Conservation (phyloP, 2,888 invertebrate species). For the Lepidonotus clava region DNA sequence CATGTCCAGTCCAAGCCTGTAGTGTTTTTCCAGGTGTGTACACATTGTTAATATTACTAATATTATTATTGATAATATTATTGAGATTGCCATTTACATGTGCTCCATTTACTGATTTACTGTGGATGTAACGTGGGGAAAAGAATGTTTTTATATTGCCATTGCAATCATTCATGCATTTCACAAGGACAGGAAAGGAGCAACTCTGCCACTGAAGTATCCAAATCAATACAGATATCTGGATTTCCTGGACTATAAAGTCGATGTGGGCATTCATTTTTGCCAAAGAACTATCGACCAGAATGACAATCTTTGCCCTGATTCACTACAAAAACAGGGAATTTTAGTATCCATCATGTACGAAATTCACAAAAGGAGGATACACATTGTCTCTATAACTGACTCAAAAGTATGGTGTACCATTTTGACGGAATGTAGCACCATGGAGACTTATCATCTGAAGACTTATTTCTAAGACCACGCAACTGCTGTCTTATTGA, state of each 20-base stretch:
- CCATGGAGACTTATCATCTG: too few species aligned
- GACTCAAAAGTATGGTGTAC: too few species aligned
- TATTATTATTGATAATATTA: constrained; percentile 36
- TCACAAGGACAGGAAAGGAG: background rate
- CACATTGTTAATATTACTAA: constrained; percentile 40
- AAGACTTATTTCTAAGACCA: too few species aligned
- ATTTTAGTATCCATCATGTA: too few species aligned
- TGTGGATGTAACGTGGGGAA: background rate
- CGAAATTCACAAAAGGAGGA: too few species aligned
- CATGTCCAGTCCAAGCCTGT: constrained; percentile 23
- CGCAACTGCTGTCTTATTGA: too few species aligned
- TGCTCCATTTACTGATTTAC: background rate
- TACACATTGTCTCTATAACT: too few species aligned
- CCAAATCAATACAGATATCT: background rate
- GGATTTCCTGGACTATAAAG: background rate
- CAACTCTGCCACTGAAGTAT: background rate
- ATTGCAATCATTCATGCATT: constrained; percentile 11
- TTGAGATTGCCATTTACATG: constrained; percentile 44
- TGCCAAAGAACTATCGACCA: too few species aligned
- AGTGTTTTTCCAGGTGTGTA: constrained; percentile 1
- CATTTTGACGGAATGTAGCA: too few species aligned
- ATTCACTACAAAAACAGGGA: too few species aligned
- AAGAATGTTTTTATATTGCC: constrained; percentile 3
- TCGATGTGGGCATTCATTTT: too few species aligned
- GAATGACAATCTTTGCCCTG: too few species aligned